These are phyloP conservation scores for Pelobates cultripes DNA, from an alignment of 2,797 vertebrate genomes.

Conservation along the genomic window DNA sequence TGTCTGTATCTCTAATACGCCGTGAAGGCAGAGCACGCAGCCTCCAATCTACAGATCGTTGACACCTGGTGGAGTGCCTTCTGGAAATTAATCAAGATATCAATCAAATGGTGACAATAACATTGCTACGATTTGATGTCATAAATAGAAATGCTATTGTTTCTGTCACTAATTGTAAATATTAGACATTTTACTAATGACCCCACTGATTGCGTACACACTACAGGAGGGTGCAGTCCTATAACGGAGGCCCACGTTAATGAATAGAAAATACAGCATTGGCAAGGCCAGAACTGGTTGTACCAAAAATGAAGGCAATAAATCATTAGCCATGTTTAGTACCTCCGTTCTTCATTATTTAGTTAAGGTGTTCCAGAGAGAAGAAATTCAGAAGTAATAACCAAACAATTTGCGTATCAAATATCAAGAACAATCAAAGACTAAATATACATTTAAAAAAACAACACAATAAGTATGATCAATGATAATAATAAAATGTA, in stretches of 20 bases:
- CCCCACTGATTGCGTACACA: background rate
- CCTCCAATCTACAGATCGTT: conserved; percentile 74
- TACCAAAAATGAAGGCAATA: no score
- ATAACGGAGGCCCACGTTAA: background rate
- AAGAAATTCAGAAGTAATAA: no score
- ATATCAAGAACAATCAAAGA: no score
- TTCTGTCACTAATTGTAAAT: conserved; percentile 20
- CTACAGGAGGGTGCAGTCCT: background rate
- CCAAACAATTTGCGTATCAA: no score
- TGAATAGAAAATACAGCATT: background rate
- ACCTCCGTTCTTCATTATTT: no score
- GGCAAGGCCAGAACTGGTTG: background rate
- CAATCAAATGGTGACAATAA: conserved; percentile 73
- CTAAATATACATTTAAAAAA: no score
- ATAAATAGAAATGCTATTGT: conserved; percentile 13
- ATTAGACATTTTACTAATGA: conserved; percentile 32
- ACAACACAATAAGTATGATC: no score
- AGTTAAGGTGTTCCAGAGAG: no score
- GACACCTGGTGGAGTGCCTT: conserved; percentile 78
- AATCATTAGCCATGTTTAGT: no score
- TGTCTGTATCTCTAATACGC: conserved; percentile 82
- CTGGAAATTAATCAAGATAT: conserved; percentile 79
- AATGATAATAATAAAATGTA: no score
- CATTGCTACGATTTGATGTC: conserved; percentile 6
- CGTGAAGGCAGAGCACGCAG: conserved; percentile 79